Evolutionary conservation across 2,113 vertebrate species (phyloP).

Genomic region (Potamarius usumacintae): DNA sequence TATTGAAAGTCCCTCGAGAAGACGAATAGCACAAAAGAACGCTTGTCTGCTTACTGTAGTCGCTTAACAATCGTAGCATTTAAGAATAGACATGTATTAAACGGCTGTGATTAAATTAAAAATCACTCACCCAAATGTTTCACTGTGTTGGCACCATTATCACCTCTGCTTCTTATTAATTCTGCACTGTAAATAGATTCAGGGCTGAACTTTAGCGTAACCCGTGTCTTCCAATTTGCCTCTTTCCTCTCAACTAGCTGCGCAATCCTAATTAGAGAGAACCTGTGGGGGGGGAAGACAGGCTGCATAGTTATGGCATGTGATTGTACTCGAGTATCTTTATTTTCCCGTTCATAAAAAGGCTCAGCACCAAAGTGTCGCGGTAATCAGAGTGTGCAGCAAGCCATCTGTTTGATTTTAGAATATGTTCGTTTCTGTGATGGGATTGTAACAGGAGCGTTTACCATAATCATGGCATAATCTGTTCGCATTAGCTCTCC

Average conservation of each 20-base stretch:
- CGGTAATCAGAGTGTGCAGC: conserved; percentile 34
- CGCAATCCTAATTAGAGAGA: conserved; percentile 63
- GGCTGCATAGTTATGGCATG: conserved; percentile 34
- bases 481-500: conserved; percentile 72
- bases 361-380: background rate
- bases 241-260: conserved; percentile 56
- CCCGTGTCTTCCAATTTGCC: conserved; percentile 61
- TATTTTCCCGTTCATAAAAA: conserved; percentile 55
- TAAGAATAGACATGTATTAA: conserved; percentile 53
- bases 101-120: conserved; percentile 64
- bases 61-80: conserved; percentile 44
- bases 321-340: conserved; percentile 50
- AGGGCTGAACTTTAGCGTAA: conserved; percentile 62
- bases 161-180: conserved; percentile 69
- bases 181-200: conserved; percentile 66
- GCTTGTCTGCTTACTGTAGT: conserved; percentile 10
- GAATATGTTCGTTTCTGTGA: conserved; percentile 58
- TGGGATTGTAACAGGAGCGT: conserved; percentile 65
- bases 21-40: conserved; percentile 29
- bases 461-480: conserved; percentile 71
- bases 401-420: conserved; percentile 54
- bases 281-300: conserved; percentile 47
- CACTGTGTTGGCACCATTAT: conserved; percentile 55
- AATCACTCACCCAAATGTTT: conserved; percentile 64
- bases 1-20: conserved; percentile 11